Base-by-base conservation (phyloP, 2,888 invertebrate genomes). In the Cryptophagus acutangulus region DNA sequence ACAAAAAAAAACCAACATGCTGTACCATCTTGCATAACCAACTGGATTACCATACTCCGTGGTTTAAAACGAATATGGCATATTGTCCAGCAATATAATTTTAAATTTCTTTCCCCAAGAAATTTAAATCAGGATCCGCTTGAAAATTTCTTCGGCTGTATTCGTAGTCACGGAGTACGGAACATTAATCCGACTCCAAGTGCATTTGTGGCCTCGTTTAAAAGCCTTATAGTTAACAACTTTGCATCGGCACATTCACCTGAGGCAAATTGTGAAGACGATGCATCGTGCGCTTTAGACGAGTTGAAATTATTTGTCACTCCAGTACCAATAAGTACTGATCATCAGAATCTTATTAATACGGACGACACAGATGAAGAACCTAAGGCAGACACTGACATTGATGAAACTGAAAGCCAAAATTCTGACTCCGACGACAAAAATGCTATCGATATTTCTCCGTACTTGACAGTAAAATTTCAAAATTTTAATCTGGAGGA, bases 101-200 rank as follows among this genome's bases (percentile, higher is more conserved):
- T 39, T 10, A 34, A 20, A 4, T 34, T 38, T 26, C 2, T 41
- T 18, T 29, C 39, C 10, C 30, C 44, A 9, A 20, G 49, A 31
- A 17, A 25, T 20, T 29, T 52, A 1, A 46, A 53, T 17, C 53
- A 53, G 20, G 51, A 49, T 31, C 28, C 43, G 6, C 29, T 52
- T 17, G 48, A 48, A 36, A 48, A 44, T 26, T 48, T 39, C 29
- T 49, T 51, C 25, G 38, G 42, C 2, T 17, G 24, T 20, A 36
- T 48, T 8, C 17, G 48, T 17, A 33, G 30, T 15, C 45, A 46
- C 17, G 49, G 48, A 13, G 43, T 17, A 12, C 16, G 49, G 14
- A 45, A 45, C 20, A 13, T 26, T 12, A 26, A 26, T 26, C 26
- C 26, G 3, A 26, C 26, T 26, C 5, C 26, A 26, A n/a, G 3